Evolutionary conservation across 2,113 vertebrate genomes (phyloP).

Genomic region (Camarhynchus parvulus): DNA sequence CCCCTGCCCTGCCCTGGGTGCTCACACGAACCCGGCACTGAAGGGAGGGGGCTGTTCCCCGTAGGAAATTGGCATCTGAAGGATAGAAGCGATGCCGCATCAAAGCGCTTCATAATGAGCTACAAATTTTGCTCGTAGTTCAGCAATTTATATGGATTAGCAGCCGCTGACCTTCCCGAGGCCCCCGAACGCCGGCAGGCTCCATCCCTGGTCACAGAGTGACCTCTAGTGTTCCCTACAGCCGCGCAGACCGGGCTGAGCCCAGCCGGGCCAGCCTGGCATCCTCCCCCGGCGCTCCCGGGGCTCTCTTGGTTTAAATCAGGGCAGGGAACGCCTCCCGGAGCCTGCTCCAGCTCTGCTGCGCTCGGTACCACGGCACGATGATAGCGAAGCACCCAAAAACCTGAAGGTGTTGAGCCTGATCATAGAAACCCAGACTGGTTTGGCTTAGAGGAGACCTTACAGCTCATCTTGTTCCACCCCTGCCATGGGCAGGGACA

Average conservation of each 20-base stretch:
- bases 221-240: constrained; percentile 78
- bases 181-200: background rate
- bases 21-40: background rate
- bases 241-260: background rate
- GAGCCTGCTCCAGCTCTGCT: background rate
- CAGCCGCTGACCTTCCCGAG: constrained; percentile 46
- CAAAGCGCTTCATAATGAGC: constrained; percentile 65
- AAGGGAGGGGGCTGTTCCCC: background rate
- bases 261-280: background rate
- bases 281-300: background rate
- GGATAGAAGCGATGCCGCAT: background rate
- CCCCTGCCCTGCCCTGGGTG: background rate
- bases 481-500: background rate
- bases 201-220: constrained; percentile 70
- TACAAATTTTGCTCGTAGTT: constrained; percentile 66
- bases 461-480: background rate
- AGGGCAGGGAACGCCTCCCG: background rate
- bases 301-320: background rate
- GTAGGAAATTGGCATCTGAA: background rate
- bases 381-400: background rate
- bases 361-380: background rate
- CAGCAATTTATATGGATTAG: constrained; percentile 68
- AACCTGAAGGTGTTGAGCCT: background rate
- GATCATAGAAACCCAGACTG: background rate
- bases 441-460: background rate